These are phyloP conservation scores for Eucera pruinosa DNA, from an alignment of 2,888 invertebrate species.

Conservation along the genomic window DNA sequence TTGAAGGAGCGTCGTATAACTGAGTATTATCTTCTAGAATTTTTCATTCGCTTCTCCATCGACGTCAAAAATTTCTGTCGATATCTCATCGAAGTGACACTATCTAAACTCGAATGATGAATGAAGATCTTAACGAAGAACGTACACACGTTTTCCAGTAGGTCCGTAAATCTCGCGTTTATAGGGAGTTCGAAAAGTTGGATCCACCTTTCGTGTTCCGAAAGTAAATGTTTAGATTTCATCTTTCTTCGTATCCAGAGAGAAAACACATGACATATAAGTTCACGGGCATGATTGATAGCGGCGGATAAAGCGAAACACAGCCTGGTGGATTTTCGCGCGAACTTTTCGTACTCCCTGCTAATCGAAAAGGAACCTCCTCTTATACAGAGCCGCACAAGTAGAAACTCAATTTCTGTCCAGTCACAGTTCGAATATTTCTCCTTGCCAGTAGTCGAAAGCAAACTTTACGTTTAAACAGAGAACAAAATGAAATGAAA, in stretches of 20 bases:
- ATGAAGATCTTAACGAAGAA: slow-evolving; percentile 19
- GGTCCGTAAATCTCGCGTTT: slow-evolving; percentile 27
- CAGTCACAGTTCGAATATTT: neutral
- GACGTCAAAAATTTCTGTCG: neutral
- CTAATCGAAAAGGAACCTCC: slow-evolving; percentile 47
- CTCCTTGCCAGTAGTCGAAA: no score
- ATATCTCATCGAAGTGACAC: neutral
- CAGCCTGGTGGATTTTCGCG: slow-evolving; percentile 31
- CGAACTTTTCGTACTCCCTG: slow-evolving; percentile 34
- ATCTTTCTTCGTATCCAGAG: slow-evolving; percentile 25
- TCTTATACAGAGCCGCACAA: slow-evolving; percentile 26
- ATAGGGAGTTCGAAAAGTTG: slow-evolving; percentile 16
- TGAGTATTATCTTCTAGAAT: no score
- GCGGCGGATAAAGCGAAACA: slow-evolving; percentile 27
- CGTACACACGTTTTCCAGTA: neutral
- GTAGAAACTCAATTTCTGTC: slow-evolving; percentile 39
- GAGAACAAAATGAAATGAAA: no score
- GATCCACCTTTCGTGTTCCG: neutral
- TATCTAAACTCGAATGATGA: slow-evolving; percentile 14
- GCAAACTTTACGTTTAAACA: no score
- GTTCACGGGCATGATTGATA: slow-evolving; percentile 51
- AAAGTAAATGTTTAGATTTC: slow-evolving; percentile 42
- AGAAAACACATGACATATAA: slow-evolving; percentile 36
- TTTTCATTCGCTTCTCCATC: neutral
- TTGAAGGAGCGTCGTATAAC: no score